Evolutionary conservation across 2,888 invertebrate species (phyloP).

Genomic region (Protophormia terraenovae): DNA sequence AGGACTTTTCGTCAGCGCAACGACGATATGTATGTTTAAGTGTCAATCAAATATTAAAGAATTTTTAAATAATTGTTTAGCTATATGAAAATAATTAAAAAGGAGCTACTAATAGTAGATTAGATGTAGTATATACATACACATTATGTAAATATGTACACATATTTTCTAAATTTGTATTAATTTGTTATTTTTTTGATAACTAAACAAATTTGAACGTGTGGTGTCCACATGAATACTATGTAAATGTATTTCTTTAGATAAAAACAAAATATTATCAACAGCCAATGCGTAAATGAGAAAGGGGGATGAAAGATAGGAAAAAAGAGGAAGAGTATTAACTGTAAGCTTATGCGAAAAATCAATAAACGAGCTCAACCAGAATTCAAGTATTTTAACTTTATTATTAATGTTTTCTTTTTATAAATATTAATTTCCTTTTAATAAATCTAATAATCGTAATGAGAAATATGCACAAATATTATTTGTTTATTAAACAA

Average conservation of each 20-base stretch:
- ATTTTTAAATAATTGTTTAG: too few relatives aligned
- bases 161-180: too few relatives aligned
- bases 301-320: background rate
- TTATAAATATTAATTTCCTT: background rate
- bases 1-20: too few relatives aligned
- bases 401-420: too few relatives aligned
- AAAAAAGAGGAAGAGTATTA: background rate
- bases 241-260: background rate
- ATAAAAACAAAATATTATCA: constrained; percentile 37
- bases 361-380: constrained; percentile 54
- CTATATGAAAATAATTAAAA: too few relatives aligned
- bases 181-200: too few relatives aligned
- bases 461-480: background rate
- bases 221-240: constrained; percentile 33
- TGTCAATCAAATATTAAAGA: too few relatives aligned
- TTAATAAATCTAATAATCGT: background rate
- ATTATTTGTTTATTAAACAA: background rate
- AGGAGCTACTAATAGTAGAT: too few relatives aligned
- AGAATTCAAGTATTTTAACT: background rate
- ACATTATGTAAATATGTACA: too few relatives aligned
- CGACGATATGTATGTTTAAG: too few relatives aligned
- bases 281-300: constrained; percentile 10
- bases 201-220: constrained; percentile 1
- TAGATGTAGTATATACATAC: too few relatives aligned
- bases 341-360: constrained; percentile 56